Percentiles rank a stretch among this genome's conserved stretches.
Evolutionary conservation across 1,140 invertebrate genomes (phyloP).

Genomic region (Procambarus virginalis): DNA sequence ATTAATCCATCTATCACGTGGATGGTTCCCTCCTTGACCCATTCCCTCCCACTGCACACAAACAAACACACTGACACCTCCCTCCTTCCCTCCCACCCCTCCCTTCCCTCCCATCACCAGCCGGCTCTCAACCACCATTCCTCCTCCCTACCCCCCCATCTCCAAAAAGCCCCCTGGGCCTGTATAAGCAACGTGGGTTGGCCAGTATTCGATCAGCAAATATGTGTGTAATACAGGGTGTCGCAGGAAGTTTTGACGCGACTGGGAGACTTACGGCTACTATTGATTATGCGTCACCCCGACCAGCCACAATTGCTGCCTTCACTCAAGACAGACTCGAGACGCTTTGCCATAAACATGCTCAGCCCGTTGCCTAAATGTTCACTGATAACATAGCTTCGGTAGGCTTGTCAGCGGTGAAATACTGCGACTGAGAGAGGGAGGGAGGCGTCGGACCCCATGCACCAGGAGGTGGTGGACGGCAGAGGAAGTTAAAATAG

Average conservation of each 20-base stretch:
- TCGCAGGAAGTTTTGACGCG: constrained; percentile 62
- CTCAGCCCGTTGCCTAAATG: constrained; percentile 54
- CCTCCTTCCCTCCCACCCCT: neutral
- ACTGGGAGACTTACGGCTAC: constrained; percentile 50
- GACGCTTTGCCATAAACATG: constrained; percentile 54
- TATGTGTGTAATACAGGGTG: constrained; percentile 62
- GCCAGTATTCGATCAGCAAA: constrained; percentile 54
- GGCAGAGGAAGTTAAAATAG: neutral
- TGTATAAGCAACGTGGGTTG: constrained; percentile 32
- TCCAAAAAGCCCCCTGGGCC: neutral
- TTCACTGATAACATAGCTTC: constrained; percentile 61
- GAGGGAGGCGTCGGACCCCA: neutral
- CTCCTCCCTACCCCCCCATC: neutral
- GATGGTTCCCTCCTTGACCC: constrained; percentile 21
- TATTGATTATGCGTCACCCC: constrained; percentile 64
- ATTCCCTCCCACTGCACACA: neutral
- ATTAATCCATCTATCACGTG: constrained; percentile 27
- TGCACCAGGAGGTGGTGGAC: neutral
- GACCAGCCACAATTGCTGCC: constrained; percentile 48
- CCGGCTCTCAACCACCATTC: neutral
- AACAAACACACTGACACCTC: neutral
- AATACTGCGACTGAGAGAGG: constrained; percentile 35
- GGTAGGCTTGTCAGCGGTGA: constrained; percentile 61
- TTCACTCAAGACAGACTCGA: constrained; percentile 45
- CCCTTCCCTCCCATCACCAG: neutral